phyloP scores from a whole-genome alignment of 2,797 vertebrate species.

The Vireo griseus region DNA sequence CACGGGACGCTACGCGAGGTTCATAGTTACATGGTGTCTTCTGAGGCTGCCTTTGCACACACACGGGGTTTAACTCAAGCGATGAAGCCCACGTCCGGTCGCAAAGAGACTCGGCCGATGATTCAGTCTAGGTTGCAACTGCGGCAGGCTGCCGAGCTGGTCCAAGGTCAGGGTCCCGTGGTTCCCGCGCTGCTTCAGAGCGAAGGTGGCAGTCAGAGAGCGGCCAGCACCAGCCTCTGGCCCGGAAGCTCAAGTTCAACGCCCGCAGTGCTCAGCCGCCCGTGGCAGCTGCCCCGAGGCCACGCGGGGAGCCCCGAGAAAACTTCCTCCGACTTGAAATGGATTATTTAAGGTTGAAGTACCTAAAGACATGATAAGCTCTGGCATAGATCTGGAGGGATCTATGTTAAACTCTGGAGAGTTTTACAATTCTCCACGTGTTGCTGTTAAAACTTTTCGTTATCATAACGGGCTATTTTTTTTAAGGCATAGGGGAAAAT shows the following conservation, averaged over 20 bases:
- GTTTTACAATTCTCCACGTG: neutral
- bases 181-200: neutral
- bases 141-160: neutral
- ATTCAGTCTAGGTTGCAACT: neutral
- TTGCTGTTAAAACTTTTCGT: neutral
- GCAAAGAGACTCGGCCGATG: accelerated
- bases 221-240: neutral
- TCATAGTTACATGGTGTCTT: accelerated
- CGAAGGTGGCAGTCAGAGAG: neutral
- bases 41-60: neutral
- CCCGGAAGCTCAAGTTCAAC: neutral
- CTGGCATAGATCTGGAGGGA: neutral
- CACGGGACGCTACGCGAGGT: neutral
- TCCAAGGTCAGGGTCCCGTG: neutral
- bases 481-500: neutral
- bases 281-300: neutral
- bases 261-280: neutral
- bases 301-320: neutral
- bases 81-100: accelerated
- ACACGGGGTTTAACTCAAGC: neutral
- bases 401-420: too few species aligned
- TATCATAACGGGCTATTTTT: neutral
- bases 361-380: neutral
- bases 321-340: neutral
- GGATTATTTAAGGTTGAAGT: neutral